These are phyloP conservation scores for Heteromyza rotundicornis DNA, from an alignment of 2,888 invertebrate genomes.

Conservation along the genomic window DNA sequence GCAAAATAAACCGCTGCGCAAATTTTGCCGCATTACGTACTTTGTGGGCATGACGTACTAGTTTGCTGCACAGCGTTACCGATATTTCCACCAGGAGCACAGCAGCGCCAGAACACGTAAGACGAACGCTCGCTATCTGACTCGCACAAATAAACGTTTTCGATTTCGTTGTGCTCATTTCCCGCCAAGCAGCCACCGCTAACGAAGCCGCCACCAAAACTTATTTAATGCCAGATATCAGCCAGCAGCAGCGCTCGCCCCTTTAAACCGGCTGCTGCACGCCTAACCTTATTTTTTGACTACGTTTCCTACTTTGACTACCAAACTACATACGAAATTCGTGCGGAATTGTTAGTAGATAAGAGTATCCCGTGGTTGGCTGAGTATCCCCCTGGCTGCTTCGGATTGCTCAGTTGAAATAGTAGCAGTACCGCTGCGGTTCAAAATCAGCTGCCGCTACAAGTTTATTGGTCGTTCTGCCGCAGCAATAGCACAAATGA, in stretches of 20 bases:
- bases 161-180: not conserved
- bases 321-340: conserved; percentile 1
- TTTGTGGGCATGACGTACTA: conserved; percentile 1
- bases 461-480: conserved; percentile 54
- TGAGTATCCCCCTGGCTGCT: too few species aligned
- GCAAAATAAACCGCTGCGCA: not conserved
- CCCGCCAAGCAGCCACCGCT: not conserved
- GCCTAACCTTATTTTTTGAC: conserved; percentile 18
- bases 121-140: not conserved
- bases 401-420: conserved; percentile 13
- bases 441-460: conserved; percentile 22
- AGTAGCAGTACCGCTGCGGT: conserved; percentile 3
- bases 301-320: conserved; percentile 17
- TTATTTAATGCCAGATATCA: too few species aligned
- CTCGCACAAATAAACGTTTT: not conserved
- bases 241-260: too few species aligned
- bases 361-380: conserved; percentile 40
- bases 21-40: not conserved
- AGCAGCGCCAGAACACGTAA: conserved; percentile 30
- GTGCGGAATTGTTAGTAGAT: conserved; percentile 1
- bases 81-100: conserved; percentile 59
- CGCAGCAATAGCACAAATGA: conserved; percentile 41
- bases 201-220: not conserved
- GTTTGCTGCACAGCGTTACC: conserved; percentile 58
- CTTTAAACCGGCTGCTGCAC: not conserved